Conservation (phyloP, 2,888 invertebrate genomes). For the Celastrina argiolus region DNA sequence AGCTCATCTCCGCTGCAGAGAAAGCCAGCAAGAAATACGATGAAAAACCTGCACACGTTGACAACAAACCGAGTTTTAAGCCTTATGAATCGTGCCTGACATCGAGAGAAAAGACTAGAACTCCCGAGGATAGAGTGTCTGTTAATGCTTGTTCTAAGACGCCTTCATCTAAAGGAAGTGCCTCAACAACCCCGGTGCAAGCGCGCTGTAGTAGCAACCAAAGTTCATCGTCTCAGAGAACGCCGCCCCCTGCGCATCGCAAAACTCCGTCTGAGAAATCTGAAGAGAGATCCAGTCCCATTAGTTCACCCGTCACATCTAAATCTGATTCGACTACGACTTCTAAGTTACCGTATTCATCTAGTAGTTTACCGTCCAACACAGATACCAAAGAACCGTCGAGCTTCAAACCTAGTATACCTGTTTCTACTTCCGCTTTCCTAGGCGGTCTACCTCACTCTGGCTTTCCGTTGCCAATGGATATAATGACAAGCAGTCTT, state of each 20-base stretch:
- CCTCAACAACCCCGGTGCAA: conserved; percentile 70
- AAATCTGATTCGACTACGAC: conserved; percentile 71
- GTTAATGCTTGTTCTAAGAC: conserved; percentile 75
- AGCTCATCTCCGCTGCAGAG: conserved; percentile 85
- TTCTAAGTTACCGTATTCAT: conserved; percentile 78
- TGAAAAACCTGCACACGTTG: conserved; percentile 80
- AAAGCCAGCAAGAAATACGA: conserved; percentile 82
- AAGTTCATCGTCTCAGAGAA: conserved; percentile 83
- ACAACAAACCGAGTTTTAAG: conserved; percentile 83
- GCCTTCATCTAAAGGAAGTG: conserved; percentile 76
- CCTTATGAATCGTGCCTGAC: conserved; percentile 84
- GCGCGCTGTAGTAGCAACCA: conserved; percentile 86
- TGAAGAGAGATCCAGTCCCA: conserved; percentile 66
- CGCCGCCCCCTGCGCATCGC: conserved; percentile 76
- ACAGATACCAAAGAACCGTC: conserved; percentile 84
- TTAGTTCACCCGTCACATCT: conserved; percentile 59
- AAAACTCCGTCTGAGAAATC: conserved; percentile 79
- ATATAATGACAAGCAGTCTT: conserved; percentile 86
- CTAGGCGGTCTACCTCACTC: conserved; percentile 80
- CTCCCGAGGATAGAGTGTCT: conserved; percentile 81
- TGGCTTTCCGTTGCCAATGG: conserved; percentile 83
- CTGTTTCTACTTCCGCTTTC: conserved; percentile 77
- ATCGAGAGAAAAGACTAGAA: conserved; percentile 81
- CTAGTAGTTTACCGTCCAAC: conserved; percentile 79
- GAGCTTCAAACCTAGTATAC: conserved; percentile 81